Evolutionary conservation across 2,888 invertebrate species (phyloP).

Genomic region (Blastobasis lacticolella): DNA sequence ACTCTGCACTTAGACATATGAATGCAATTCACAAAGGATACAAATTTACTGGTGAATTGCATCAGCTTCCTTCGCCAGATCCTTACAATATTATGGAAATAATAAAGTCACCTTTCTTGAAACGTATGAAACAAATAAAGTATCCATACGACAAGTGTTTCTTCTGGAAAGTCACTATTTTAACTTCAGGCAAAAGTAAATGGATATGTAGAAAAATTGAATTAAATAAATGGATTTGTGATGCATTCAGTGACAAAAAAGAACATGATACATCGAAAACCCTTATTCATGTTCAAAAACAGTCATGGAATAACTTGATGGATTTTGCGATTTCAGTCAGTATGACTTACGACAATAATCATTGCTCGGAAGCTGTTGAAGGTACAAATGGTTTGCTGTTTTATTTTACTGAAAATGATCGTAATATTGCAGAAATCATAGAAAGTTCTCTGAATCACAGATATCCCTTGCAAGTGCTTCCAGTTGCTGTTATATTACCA

Average conservation of each 20-base stretch:
- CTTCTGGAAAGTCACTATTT: slow-evolving; percentile 78
- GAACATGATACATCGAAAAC: slow-evolving; percentile 42
- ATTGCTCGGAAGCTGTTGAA: slow-evolving; percentile 45
- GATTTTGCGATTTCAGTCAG: slow-evolving; percentile 63
- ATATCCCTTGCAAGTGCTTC: slow-evolving; percentile 55
- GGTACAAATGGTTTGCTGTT: slow-evolving; percentile 58
- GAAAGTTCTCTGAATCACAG: slow-evolving; percentile 43
- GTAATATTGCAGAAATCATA: slow-evolving; percentile 32
- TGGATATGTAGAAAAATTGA: slow-evolving; percentile 57
- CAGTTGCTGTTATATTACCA: slow-evolving; percentile 52
- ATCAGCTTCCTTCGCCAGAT: slow-evolving; percentile 38
- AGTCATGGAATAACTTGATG: slow-evolving; percentile 64
- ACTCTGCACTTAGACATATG: slow-evolving; percentile 49
- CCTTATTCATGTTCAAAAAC: slow-evolving; percentile 51
- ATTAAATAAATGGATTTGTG: slow-evolving; percentile 59
- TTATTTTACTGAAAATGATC: slow-evolving; percentile 45
- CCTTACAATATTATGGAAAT: slow-evolving; percentile 58
- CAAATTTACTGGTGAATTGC: slow-evolving; percentile 49
- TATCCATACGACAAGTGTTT: slow-evolving; percentile 56
- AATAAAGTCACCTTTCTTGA: slow-evolving; percentile 56
- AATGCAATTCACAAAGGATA: slow-evolving; percentile 55
- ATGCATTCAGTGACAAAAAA: slow-evolving; percentile 58
- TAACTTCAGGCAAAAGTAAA: slow-evolving; percentile 66
- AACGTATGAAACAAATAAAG: slow-evolving; percentile 63
- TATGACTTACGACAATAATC: slow-evolving; percentile 23